These are phyloP conservation scores for Cantharis rustica DNA, from an alignment of 2,888 invertebrate species.

Conservation along the genomic window DNA sequence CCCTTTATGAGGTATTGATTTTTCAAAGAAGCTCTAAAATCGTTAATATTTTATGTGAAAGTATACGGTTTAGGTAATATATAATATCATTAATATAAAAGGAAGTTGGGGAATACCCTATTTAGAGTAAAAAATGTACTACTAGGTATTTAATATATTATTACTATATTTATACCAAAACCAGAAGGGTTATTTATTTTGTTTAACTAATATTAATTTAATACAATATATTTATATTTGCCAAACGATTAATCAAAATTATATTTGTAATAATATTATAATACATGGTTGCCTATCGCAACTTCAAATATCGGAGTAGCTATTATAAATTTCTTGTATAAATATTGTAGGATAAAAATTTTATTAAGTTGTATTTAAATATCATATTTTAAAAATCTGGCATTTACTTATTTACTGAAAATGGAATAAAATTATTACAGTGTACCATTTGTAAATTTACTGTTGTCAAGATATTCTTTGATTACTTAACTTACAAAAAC, in stretches of 20 bases:
- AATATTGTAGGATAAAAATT: not conserved
- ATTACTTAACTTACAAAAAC: not conserved
- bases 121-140: too few relatives aligned
- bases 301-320: not conserved
- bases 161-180: too few relatives aligned
- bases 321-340: not conserved
- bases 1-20: not conserved
- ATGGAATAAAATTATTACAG: not conserved
- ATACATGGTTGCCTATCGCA: not conserved
- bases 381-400: not conserved
- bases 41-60: not conserved
- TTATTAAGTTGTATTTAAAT: not conserved
- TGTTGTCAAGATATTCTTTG: not conserved
- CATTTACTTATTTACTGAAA: not conserved
- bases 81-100: too few relatives aligned
- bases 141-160: too few relatives aligned
- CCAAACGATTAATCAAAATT: not conserved
- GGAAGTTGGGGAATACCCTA: too few relatives aligned
- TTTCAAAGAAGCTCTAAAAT: not conserved
- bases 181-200: too few relatives aligned
- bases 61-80: not conserved
- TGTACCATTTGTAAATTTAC: not conserved
- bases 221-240: not conserved
- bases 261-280: not conserved
- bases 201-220: too few relatives aligned